Base-by-base conservation (phyloP, 2,797 vertebrate species). In the Ispidina lecontei region DNA sequence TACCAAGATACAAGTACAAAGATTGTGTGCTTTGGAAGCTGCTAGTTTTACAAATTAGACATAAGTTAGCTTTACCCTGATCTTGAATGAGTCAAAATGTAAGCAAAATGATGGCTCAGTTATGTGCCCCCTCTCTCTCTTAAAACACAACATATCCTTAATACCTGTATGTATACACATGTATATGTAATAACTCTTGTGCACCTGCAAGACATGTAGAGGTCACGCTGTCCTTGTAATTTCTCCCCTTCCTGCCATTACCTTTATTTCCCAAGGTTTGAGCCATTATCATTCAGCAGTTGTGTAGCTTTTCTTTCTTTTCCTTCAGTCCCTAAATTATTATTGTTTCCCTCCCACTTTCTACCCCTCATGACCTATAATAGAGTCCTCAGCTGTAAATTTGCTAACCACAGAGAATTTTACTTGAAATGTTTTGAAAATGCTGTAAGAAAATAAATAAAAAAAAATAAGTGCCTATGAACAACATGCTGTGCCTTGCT, bases 351-450 rank as follows among this genome's bases (percentile, higher is more conserved):
- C 85, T 82, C 85, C 52, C 80, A 72, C 87, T 51, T 94, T 79
- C 77, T 75, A 67, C 76, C 82, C 78, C 81, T 87, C 72, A 60
- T 0, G 0, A 72, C 51, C 75, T 3, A 0, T 94, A 91, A 94
- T 81, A 80, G 90, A 95, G 86, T 86, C 78, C 75, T 95, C 93
- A 89, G 91, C 92, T 91, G 70, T 96, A 95, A 96, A 96, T 90
- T 96, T 92, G 80, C 92, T 93, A 97, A 96, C 89, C 49, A 8
- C 84, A 74, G 82, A 87, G 84, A 73, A 93, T 95, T 97, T 93
- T 95, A 77, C 86, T 81, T 80, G 84, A 92, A 94, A 81, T 87
- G 91, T 92, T 94, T 75, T 81, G 87, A 96, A 94, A 95, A 80
- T 72, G 84, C 51, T 2, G 2, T 49, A 64, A 78, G n/a, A 6